Evolutionary conservation across 2,888 invertebrate species (phyloP).

Genomic region (Temnothorax ravouxi): DNA sequence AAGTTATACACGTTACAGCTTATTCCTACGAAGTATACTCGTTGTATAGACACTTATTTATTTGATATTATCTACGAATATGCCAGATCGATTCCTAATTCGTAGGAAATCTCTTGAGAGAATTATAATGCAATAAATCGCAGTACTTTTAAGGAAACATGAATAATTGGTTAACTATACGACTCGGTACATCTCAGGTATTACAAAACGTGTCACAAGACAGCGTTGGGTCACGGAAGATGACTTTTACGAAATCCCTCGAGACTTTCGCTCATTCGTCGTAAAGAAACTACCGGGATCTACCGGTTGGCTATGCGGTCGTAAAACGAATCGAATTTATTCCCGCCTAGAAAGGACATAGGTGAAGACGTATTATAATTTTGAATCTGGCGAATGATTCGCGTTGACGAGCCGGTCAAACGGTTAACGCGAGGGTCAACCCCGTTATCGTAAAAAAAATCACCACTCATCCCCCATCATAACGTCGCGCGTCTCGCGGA

Average conservation of each 20-base stretch:
- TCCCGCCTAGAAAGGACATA: slow-evolving; percentile 27
- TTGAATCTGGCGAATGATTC: slow-evolving; percentile 13
- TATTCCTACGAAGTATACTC: neutral
- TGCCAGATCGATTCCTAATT: slow-evolving; percentile 4
- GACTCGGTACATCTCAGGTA: neutral
- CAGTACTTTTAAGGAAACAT: slow-evolving; percentile 31
- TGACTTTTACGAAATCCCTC: slow-evolving; percentile 66
- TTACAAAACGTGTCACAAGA: slow-evolving; percentile 58
- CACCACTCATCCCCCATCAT: slow-evolving; percentile 53
- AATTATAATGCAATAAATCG: slow-evolving; percentile 27
- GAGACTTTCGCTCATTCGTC: slow-evolving; percentile 64
- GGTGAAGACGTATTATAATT: slow-evolving; percentile 41
- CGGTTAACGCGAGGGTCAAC: slow-evolving; percentile 4
- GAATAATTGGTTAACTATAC: slow-evolving; percentile 34
- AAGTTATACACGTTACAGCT: neutral
- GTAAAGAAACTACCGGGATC: slow-evolving; percentile 58
- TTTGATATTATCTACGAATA: slow-evolving; percentile 14
- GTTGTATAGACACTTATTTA: neutral
- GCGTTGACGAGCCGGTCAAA: slow-evolving; percentile 14
- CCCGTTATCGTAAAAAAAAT: slow-evolving; percentile 57
- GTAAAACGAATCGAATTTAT: slow-evolving; percentile 63
- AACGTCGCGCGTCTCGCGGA: slow-evolving; percentile 31
- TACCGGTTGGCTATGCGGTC: slow-evolving; percentile 29
- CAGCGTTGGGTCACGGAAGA: slow-evolving; percentile 48
- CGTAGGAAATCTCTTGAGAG: neutral